Conservation (phyloP, 2,797 vertebrate species). For the Melanitta fusca region DNA sequence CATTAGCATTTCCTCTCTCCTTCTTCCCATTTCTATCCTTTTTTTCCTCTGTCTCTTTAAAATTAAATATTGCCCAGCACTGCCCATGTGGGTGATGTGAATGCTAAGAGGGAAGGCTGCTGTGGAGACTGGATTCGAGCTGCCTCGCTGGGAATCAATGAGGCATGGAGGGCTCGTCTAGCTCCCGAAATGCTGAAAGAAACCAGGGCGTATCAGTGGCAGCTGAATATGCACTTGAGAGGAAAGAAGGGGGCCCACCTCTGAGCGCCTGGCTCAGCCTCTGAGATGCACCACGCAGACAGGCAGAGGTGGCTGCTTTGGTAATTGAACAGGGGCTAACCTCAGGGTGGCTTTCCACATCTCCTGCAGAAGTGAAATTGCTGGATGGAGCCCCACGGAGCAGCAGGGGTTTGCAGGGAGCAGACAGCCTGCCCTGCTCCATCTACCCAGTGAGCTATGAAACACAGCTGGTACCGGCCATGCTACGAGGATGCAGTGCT, state of each 20-base stretch:
- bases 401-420: background rate
- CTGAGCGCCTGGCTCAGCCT: background rate
- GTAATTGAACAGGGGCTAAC: background rate
- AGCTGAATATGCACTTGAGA: background rate
- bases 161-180: background rate
- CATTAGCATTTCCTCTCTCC: background rate
- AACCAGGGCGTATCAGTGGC: background rate
- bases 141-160: constrained; percentile 50
- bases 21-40: background rate
- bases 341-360: background rate
- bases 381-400: background rate
- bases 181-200: constrained; percentile 5
- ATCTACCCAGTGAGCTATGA: background rate
- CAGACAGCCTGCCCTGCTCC: background rate
- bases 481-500: background rate
- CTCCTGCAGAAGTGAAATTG: background rate
- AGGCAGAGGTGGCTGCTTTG: background rate
- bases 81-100: background rate
- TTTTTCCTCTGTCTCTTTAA: constrained; percentile 12
- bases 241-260: background rate
- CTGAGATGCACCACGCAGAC: background rate
- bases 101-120: constrained; percentile 37
- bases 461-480: background rate
- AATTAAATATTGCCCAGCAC: constrained; percentile 43
- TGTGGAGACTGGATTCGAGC: background rate